These are phyloP conservation scores for Atethmia centrago DNA, from an alignment of 2,888 invertebrate species.

Conservation along the genomic window DNA sequence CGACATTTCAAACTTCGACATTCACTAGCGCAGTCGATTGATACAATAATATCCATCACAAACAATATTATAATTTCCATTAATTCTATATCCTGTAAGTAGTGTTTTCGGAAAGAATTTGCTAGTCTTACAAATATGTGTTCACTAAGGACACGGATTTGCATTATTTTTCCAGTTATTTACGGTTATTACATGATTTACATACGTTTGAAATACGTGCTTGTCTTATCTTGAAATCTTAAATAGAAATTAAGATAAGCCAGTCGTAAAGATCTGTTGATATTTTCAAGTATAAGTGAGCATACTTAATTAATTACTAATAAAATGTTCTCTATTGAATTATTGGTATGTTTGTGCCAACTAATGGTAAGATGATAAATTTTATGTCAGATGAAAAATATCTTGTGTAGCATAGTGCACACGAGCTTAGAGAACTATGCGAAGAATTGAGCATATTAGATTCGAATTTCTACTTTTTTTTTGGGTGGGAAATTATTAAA, in stretches of 20 bases:
- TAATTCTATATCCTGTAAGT: neutral
- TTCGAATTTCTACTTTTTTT: neutral
- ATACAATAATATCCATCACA: neutral
- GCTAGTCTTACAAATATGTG: neutral
- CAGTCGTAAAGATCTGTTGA: conserved; percentile 7
- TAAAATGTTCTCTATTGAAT: conserved; percentile 17
- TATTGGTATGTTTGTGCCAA: neutral
- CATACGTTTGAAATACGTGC: conserved; percentile 10
- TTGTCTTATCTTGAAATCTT: conserved; percentile 29
- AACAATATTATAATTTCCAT: neutral
- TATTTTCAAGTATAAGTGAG: conserved; percentile 1
- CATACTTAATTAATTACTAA: neutral
- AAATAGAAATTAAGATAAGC: conserved; percentile 17
- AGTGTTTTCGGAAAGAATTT: neutral
- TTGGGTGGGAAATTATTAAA: no score
- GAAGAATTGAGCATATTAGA: no score
- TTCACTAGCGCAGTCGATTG: no score
- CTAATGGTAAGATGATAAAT: no score
- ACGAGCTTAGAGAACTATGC: neutral
- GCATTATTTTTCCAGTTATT: conserved; percentile 23
- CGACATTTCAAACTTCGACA: no score
- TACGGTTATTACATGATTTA: conserved; percentile 28
- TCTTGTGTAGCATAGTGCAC: neutral
- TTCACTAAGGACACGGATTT: conserved; percentile 5
- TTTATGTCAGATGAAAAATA: neutral